A percentile compares a stretch with the other conserved stretches of the same genome.
Conservation (phyloP, 1,140 invertebrate species). For the Dendrolimus kikuchii region DNA sequence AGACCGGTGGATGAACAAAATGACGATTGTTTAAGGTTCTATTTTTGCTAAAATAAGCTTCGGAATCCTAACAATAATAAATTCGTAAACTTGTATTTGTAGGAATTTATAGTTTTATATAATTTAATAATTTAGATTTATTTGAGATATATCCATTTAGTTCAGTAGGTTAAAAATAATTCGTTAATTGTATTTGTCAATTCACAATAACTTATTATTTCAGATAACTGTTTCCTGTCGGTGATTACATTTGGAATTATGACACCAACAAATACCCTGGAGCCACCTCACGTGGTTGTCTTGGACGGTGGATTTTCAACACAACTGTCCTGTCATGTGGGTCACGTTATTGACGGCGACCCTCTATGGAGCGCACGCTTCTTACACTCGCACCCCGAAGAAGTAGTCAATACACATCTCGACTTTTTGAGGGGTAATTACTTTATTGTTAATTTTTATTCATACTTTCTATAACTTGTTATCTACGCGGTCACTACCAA, state of each 20-base stretch:
- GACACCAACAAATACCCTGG: constrained; percentile 45
- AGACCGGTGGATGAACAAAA: too few species aligned
- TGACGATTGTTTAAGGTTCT: too few species aligned
- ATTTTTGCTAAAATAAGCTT: too few species aligned
- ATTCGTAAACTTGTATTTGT: too few species aligned
- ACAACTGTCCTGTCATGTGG: constrained; percentile 81
- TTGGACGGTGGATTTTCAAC: constrained; percentile 87
- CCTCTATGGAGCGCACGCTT: constrained; percentile 89
- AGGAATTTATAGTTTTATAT: too few species aligned
- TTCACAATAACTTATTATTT: too few species aligned
- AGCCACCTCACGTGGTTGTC: constrained; percentile 69
- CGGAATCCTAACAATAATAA: too few species aligned
- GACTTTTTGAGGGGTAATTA: constrained; percentile 78
- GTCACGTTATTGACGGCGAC: constrained; percentile 79
- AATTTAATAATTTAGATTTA: too few species aligned
- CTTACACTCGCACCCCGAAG: constrained; percentile 79
- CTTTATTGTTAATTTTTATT: neutral
- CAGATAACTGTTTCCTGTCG: too few species aligned
- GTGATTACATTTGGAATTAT: constrained; percentile 18
- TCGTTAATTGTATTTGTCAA: too few species aligned
- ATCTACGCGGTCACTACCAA: neutral
- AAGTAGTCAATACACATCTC: constrained; percentile 82
- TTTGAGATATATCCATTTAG: too few species aligned
- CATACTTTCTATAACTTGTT: neutral
- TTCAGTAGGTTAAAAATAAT: too few species aligned